Conservation (phyloP, 2,797 vertebrate genomes). For the Betta splendens region DNA sequence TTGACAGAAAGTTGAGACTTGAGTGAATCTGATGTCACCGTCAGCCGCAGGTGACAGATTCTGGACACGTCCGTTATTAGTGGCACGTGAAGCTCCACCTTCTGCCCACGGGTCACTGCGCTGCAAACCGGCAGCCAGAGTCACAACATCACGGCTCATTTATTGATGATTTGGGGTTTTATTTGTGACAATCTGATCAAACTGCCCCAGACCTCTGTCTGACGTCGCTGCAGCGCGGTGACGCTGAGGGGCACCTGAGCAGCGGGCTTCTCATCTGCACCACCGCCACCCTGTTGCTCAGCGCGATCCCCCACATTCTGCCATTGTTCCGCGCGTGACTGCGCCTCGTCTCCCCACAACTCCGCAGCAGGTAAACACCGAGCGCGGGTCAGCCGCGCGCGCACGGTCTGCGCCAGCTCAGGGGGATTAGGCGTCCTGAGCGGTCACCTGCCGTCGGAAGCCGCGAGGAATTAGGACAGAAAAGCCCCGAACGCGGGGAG, state of each 20-base stretch:
- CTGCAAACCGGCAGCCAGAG: too few relatives aligned
- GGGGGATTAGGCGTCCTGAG: constrained; percentile 59
- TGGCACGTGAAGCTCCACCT: too few relatives aligned
- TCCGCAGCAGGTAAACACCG: constrained; percentile 63
- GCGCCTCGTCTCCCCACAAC: constrained; percentile 13
- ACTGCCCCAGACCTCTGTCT: too few relatives aligned
- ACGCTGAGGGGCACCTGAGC: too few relatives aligned
- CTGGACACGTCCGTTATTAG: too few relatives aligned
- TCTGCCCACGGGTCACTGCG: too few relatives aligned
- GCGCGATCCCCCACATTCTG: constrained; percentile 4
- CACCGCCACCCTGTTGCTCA: constrained; percentile 67
- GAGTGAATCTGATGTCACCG: background rate
- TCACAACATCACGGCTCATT: too few relatives aligned
- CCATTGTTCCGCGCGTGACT: constrained; percentile 1
- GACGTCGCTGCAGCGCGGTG: too few relatives aligned
- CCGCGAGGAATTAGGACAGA: constrained; percentile 51
- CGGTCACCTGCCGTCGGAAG: constrained; percentile 71
- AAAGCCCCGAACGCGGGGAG: constrained; percentile 35
- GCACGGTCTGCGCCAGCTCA: constrained; percentile 57
- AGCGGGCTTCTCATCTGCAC: too few relatives aligned
- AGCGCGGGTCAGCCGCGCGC: constrained; percentile 54
- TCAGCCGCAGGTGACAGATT: too few relatives aligned
- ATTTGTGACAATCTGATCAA: too few relatives aligned
- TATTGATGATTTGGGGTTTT: too few relatives aligned
- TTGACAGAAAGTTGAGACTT: constrained; percentile 6